Conservation (phyloP, 2,797 vertebrate species). For the Neopelma chrysocephalum region DNA sequence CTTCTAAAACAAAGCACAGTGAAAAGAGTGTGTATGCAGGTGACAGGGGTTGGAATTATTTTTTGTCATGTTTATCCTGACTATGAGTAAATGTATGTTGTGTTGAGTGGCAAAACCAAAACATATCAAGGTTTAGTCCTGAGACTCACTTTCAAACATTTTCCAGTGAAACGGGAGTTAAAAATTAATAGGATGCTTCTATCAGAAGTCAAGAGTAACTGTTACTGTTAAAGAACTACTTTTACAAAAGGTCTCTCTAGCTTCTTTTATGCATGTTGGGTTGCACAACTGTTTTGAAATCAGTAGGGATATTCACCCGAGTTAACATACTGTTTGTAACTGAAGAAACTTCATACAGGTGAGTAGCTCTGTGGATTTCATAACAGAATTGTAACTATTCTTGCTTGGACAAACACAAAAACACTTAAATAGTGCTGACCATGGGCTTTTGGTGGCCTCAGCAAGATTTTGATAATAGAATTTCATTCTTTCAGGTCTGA, state of each 20-base stretch:
- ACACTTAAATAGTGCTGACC: neutral
- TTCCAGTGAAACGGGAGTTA: neutral
- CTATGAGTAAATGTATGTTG: neutral
- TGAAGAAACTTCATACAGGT: neutral
- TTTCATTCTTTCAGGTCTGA: neutral
- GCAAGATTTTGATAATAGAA: neutral
- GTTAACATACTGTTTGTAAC: neutral
- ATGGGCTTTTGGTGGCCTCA: neutral
- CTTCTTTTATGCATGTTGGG: neutral
- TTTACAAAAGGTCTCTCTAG: neutral
- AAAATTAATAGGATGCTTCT: neutral
- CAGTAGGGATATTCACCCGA: neutral
- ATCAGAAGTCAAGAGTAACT: neutral
- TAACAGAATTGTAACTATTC: neutral
- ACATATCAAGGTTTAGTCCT: neutral
- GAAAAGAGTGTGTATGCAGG: neutral
- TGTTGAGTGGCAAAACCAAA: neutral
- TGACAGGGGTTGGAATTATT: neutral
- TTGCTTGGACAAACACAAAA: neutral
- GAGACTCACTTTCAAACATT: neutral
- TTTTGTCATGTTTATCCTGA: neutral
- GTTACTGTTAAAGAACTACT: neutral
- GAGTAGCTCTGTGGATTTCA: neutral
- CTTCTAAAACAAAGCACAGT: constrained; percentile 20
- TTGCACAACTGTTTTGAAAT: neutral